phyloP scores from a whole-genome alignment of 2,888 invertebrate species.

The Conistra vaccinii region DNA sequence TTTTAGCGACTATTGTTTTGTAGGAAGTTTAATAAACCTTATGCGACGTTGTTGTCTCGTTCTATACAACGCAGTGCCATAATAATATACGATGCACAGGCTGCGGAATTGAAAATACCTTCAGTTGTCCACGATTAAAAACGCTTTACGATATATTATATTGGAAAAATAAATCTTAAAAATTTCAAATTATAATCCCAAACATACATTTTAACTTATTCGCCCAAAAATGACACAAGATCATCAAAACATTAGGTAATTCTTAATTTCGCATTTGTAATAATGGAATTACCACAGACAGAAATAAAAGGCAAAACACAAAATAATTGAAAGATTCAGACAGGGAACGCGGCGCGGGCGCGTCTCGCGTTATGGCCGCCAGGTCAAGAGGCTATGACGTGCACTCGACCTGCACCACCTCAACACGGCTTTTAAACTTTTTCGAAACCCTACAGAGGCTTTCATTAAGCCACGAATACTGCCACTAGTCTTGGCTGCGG shows the following conservation, averaged over 20 bases:
- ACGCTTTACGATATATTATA: too few relatives aligned
- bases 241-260: background rate
- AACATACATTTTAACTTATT: background rate
- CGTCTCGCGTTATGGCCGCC: constrained; percentile 61
- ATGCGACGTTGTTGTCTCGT: background rate
- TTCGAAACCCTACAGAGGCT: constrained; percentile 82
- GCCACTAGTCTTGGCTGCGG: constrained; percentile 70
- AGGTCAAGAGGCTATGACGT: constrained; percentile 87
- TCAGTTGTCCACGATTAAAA: background rate
- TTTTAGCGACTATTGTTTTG: constrained; percentile 33
- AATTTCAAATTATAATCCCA: too few relatives aligned
- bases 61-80: background rate
- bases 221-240: background rate
- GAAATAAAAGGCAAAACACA: constrained; percentile 22
- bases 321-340: constrained; percentile 69
- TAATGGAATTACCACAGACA: background rate
- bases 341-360: constrained; percentile 49
- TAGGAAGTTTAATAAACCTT: constrained; percentile 9
- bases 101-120: background rate
- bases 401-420: constrained; percentile 84
- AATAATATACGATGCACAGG: background rate
- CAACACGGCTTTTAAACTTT: constrained; percentile 84
- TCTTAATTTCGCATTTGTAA: background rate
- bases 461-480: constrained; percentile 83
- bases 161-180: too few relatives aligned